phyloP scores from a whole-genome alignment of 2,888 invertebrate species.

The Leptogaster cylindrica region DNA sequence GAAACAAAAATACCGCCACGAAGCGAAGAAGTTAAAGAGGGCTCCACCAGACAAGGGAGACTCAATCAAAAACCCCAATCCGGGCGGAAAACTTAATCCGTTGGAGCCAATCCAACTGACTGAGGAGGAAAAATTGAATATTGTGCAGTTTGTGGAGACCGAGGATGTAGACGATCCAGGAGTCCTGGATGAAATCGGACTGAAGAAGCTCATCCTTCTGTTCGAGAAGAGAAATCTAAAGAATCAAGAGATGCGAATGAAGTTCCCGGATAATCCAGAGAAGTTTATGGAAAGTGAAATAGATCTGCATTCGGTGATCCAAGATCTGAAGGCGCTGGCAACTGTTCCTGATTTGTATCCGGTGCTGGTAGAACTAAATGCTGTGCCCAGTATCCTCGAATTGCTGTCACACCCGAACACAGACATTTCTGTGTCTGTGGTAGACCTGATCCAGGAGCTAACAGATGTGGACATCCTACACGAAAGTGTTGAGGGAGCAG shows the following conservation, averaged over 20 bases:
- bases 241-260: constrained; percentile 98
- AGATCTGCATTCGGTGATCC: constrained; percentile 86
- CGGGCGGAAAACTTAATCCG: constrained; percentile 42
- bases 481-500: constrained; percentile 91
- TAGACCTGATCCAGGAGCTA: constrained; percentile 77
- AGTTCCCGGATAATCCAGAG: constrained; percentile 95
- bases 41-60: constrained; percentile 66
- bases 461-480: constrained; percentile 96
- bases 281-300: constrained; percentile 99
- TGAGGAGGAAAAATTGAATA: constrained; percentile 79
- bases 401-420: constrained; percentile 95
- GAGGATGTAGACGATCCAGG: constrained; percentile 86
- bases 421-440: constrained; percentile 65
- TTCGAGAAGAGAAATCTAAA: constrained; percentile 94
- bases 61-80: constrained; percentile 59
- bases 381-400: constrained; percentile 89
- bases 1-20: constrained; percentile 63
- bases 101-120: constrained; percentile 64
- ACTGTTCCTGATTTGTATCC: constrained; percentile 96
- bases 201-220: constrained; percentile 87
- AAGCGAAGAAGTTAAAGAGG: constrained; percentile 69
- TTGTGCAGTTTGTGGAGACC: constrained; percentile 81
- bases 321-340: constrained; percentile 89
- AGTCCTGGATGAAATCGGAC: constrained; percentile 81
- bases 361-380: constrained; percentile 85